These are phyloP conservation scores for Enteromius viviparus DNA, from an alignment of 2,797 vertebrate genomes.

Conservation along the genomic window DNA sequence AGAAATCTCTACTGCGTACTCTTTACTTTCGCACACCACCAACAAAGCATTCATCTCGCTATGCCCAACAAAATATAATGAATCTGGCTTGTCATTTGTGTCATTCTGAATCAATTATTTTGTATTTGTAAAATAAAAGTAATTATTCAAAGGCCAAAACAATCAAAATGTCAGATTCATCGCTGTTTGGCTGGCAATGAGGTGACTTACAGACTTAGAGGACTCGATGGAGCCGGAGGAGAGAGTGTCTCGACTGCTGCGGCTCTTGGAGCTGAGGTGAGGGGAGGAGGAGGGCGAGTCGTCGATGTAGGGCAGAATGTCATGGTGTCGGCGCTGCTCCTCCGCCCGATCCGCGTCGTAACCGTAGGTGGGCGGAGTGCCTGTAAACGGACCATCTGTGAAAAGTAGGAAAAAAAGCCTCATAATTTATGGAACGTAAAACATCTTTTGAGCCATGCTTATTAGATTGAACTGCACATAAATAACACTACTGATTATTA, in stretches of 20 bases:
- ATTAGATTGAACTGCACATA: neutral
- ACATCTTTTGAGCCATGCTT: neutral
- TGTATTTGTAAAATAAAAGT: neutral
- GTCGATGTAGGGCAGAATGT: constrained; percentile 93
- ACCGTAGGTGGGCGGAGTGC: constrained; percentile 84
- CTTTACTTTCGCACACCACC: neutral
- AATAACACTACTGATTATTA: constrained; percentile 3
- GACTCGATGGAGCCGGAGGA: constrained; percentile 89
- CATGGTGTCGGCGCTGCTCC: constrained; percentile 89
- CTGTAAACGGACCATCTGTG: constrained; percentile 86
- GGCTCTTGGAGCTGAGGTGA: constrained; percentile 91
- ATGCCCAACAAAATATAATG: neutral
- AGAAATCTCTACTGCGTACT: neutral
- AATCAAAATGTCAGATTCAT: neutral
- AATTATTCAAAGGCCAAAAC: neutral
- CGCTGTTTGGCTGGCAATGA: neutral
- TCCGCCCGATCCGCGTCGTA: constrained; percentile 88
- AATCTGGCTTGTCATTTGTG: neutral
- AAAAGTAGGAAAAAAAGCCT: neutral
- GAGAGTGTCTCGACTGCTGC: constrained; percentile 87
- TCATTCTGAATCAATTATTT: constrained; percentile 6
- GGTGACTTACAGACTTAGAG: constrained; percentile 87
- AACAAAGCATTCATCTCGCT: neutral
- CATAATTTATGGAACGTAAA: neutral
- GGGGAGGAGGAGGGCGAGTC: constrained; percentile 96